phyloP scores from a whole-genome alignment of 2,888 invertebrate genomes.

The Trichogramma evanescens region DNA sequence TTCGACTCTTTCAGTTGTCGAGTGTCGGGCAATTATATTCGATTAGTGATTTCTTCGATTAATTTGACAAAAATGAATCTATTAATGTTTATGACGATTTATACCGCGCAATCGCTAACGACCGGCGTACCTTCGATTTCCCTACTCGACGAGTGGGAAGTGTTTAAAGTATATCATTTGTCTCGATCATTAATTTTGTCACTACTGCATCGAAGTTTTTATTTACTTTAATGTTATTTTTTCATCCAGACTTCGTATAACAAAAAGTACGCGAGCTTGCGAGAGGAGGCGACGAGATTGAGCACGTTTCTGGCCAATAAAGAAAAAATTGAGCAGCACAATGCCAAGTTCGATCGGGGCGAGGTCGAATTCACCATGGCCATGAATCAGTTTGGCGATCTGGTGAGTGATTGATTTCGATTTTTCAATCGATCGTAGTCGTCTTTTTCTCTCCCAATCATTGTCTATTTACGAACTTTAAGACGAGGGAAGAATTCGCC shows the following conservation, averaged over 20 bases:
- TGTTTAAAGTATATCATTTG: background rate
- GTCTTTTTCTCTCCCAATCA: background rate
- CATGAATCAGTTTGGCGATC: slow-evolving; percentile 78
- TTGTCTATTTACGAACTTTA: background rate
- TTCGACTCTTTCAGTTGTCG: no score
- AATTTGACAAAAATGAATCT: background rate
- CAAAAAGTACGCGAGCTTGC: background rate
- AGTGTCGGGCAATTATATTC: no score
- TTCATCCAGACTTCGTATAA: background rate
- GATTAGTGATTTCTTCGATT: no score
- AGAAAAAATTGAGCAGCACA: slow-evolving; percentile 76
- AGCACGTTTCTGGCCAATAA: slow-evolving; percentile 85
- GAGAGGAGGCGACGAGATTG: slow-evolving; percentile 74
- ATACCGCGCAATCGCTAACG: background rate
- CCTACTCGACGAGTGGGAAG: background rate
- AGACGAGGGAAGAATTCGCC: slow-evolving; percentile 72
- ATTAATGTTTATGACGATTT: background rate
- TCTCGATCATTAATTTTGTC: background rate
- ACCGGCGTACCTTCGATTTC: background rate
- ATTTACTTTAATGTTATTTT: background rate
- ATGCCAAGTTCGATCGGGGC: slow-evolving; percentile 63
- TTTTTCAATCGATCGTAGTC: background rate
- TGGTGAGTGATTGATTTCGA: slow-evolving; percentile 48
- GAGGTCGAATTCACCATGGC: slow-evolving; percentile 60
- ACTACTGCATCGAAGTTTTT: background rate